Evolutionary conservation across 2,113 vertebrate species (phyloP).

Genomic region (Psophia crepitans): DNA sequence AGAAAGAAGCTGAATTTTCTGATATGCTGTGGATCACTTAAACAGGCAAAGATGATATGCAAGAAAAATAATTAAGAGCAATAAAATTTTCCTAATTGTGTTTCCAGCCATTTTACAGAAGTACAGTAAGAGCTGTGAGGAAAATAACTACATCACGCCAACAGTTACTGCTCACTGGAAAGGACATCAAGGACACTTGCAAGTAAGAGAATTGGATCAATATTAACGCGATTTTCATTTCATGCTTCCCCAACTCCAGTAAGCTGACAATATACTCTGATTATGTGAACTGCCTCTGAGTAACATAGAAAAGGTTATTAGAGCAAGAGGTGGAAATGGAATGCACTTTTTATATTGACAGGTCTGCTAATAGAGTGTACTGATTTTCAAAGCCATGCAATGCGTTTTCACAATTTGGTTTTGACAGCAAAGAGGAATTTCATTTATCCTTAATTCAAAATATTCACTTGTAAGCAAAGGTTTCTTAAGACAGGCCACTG

Average conservation of each 20-base stretch:
- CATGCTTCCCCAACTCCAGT: constrained; percentile 98
- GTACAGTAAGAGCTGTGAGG: constrained; percentile 30
- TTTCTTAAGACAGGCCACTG: constrained; percentile 32
- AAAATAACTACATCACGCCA: constrained; percentile 73
- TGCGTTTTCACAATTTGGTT: constrained; percentile 72
- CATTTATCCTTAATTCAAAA: constrained; percentile 74
- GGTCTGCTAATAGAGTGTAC: constrained; percentile 88
- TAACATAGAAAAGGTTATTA: constrained; percentile 88
- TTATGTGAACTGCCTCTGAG: constrained; percentile 81
- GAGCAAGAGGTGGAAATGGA: constrained; percentile 83
- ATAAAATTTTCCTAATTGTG: constrained; percentile 20
- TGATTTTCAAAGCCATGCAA: constrained; percentile 75
- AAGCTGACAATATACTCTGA: constrained; percentile 90
- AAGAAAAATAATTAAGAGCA: constrained; percentile 28
- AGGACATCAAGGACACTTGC: constrained; percentile 90
- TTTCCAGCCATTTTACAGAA: constrained; percentile 15
- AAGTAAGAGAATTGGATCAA: constrained; percentile 96
- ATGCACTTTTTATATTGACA: constrained; percentile 93
- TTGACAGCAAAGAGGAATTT: constrained; percentile 72
- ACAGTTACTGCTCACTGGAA: constrained; percentile 72
- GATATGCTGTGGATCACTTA: background rate
- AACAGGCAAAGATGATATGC: constrained; percentile 1
- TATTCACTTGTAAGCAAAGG: constrained; percentile 65
- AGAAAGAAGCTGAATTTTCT: background rate
- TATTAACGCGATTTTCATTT: constrained; percentile 98